Conservation (phyloP, 2,113 vertebrate genomes). For the Elanus axillaris region DNA sequence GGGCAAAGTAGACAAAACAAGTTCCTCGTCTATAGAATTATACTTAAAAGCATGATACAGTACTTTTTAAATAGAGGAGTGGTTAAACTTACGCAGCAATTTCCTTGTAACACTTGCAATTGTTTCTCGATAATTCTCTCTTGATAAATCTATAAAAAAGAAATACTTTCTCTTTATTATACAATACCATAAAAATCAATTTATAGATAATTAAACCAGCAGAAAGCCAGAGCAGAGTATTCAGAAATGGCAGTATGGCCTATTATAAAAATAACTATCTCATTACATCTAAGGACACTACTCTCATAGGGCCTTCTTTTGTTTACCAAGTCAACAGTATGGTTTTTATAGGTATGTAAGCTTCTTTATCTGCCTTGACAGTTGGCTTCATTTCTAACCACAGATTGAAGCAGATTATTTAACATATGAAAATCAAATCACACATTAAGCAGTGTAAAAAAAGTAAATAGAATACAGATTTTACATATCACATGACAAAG, state of each 20-base stretch:
- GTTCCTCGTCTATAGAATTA: background rate
- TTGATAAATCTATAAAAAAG: slow-evolving; percentile 77
- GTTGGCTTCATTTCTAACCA: background rate
- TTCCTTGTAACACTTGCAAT: slow-evolving; percentile 87
- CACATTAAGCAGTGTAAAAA: background rate
- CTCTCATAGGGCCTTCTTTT: background rate
- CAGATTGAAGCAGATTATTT: background rate
- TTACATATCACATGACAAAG: background rate
- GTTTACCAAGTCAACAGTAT: background rate
- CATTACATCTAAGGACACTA: background rate
- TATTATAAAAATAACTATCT: background rate
- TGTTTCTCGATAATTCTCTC: slow-evolving; percentile 89
- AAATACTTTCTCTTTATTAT: background rate
- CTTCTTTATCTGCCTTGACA: background rate
- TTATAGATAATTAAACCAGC: background rate
- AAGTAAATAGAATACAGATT: background rate
- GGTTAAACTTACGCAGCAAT: slow-evolving; percentile 85
- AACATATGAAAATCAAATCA: background rate
- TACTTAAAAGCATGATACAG: background rate
- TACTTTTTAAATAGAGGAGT: background rate
- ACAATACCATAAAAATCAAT: background rate
- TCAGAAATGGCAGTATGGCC: background rate
- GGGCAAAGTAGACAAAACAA: background rate
- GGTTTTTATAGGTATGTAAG: background rate
- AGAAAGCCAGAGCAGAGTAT: background rate